A percentile compares a stretch with the other conserved stretches of the same genome.
Evolutionary conservation across 2,113 vertebrate species (phyloP).

Genomic region (Clarias gariepinus): DNA sequence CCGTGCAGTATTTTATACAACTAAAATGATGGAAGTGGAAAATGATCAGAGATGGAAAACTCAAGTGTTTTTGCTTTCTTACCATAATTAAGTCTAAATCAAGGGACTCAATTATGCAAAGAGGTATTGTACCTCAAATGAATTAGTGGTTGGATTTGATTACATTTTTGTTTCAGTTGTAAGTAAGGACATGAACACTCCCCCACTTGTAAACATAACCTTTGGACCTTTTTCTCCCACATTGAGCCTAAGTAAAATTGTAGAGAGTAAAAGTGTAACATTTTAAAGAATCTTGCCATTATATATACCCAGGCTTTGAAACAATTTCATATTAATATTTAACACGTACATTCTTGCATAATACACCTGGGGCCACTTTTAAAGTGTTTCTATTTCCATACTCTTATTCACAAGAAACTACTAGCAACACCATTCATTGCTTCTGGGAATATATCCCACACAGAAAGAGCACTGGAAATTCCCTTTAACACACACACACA

Average conservation of each 20-base stretch:
- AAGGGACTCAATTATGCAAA: not conserved
- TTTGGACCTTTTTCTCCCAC: not conserved
- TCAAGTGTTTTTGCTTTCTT: not conserved
- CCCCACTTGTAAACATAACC: not conserved
- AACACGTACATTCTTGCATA: constrained; percentile 21
- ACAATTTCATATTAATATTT: not conserved
- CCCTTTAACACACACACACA: constrained; percentile 35
- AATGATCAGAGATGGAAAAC: not conserved
- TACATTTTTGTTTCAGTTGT: not conserved
- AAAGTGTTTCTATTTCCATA: constrained; percentile 22
- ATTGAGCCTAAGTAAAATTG: no score
- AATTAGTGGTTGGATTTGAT: not conserved
- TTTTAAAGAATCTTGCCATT: not conserved
- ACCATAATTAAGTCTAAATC: not conserved
- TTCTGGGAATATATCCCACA: constrained; percentile 49
- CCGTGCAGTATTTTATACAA: not conserved
- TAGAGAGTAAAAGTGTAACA: not conserved
- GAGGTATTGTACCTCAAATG: not conserved
- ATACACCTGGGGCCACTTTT: constrained; percentile 12
- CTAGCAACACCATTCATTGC: constrained; percentile 26
- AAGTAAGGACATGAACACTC: not conserved
- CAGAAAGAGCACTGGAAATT: constrained; percentile 40
- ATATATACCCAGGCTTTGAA: not conserved
- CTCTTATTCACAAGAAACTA: constrained; percentile 13
- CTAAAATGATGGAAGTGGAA: not conserved